Evolutionary conservation across 2,888 invertebrate genomes (phyloP).

Genomic region (Drosophila emarginata): DNA sequence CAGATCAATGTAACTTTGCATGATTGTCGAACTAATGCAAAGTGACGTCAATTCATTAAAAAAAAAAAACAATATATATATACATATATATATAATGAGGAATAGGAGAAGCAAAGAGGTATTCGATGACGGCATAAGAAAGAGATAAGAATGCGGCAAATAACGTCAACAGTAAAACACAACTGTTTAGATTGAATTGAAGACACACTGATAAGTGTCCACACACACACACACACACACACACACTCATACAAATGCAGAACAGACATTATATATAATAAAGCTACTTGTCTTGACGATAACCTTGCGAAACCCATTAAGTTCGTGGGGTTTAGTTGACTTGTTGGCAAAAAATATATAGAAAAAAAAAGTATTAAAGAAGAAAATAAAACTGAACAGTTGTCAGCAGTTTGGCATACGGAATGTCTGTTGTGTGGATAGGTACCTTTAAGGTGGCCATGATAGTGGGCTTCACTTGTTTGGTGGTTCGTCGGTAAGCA

Average conservation of each 20-base stretch:
- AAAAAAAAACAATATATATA: too few relatives aligned
- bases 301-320: slow-evolving; percentile 3
- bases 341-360: background rate
- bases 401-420: background rate
- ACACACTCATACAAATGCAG: too few relatives aligned
- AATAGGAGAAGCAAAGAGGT: background rate
- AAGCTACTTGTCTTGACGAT: slow-evolving; percentile 18
- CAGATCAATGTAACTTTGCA: background rate
- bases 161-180: slow-evolving; percentile 58
- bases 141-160: slow-evolving; percentile 67
- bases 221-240: too few relatives aligned
- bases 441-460: slow-evolving; percentile 86
- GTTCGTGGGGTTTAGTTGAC: slow-evolving; percentile 1
- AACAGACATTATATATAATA: background rate
- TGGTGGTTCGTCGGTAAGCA: slow-evolving; percentile 85
- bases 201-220: slow-evolving; percentile 27
- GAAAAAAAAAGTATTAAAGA: background rate
- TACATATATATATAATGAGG: too few relatives aligned
- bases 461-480: slow-evolving; percentile 86
- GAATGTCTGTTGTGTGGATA: slow-evolving; percentile 87
- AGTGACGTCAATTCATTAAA: slow-evolving; percentile 42
- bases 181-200: slow-evolving; percentile 31
- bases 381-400: slow-evolving; percentile 16
- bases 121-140: too few relatives aligned
- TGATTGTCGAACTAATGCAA: background rate